These are phyloP conservation scores for Chloroclysta siterata DNA, from an alignment of 2,888 invertebrate species.

Conservation along the genomic window DNA sequence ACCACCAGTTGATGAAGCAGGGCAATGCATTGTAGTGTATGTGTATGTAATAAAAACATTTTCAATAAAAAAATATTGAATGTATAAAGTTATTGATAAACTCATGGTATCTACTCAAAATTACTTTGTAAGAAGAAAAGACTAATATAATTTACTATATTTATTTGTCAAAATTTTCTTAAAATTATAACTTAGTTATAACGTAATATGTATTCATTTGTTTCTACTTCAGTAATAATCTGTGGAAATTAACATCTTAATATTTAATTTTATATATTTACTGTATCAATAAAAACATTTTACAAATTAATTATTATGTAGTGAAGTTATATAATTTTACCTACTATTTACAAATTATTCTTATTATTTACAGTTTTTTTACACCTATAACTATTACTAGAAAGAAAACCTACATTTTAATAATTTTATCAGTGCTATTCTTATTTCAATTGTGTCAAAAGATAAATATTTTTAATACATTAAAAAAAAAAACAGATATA, in stretches of 20 bases:
- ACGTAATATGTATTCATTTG: conserved; percentile 39
- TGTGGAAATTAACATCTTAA: conserved; percentile 36
- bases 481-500: neutral
- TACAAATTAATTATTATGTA: conserved; percentile 28
- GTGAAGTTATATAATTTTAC: conserved; percentile 16
- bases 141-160: conserved; percentile 64
- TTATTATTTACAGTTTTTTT: conserved; percentile 37
- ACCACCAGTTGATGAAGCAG: too few relatives aligned
- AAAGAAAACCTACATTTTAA: conserved; percentile 1
- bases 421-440: conserved; percentile 16
- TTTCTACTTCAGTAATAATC: conserved; percentile 36
- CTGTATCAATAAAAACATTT: conserved; percentile 24
- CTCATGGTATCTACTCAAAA: too few relatives aligned
- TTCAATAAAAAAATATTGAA: too few relatives aligned
- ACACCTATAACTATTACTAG: conserved; percentile 2
- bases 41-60: too few relatives aligned
- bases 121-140: conserved; percentile 40
- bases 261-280: conserved; percentile 41
- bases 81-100: too few relatives aligned
- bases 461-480: neutral
- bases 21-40: too few relatives aligned
- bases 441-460: conserved; percentile 1
- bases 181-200: conserved; percentile 40
- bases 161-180: conserved; percentile 82
- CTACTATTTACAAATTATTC: conserved; percentile 25